Evolutionary conservation across 2,797 vertebrate genomes (phyloP), one percentile per base, ranked within the genome.

Genomic region (Iguana delicatissima): DNA sequence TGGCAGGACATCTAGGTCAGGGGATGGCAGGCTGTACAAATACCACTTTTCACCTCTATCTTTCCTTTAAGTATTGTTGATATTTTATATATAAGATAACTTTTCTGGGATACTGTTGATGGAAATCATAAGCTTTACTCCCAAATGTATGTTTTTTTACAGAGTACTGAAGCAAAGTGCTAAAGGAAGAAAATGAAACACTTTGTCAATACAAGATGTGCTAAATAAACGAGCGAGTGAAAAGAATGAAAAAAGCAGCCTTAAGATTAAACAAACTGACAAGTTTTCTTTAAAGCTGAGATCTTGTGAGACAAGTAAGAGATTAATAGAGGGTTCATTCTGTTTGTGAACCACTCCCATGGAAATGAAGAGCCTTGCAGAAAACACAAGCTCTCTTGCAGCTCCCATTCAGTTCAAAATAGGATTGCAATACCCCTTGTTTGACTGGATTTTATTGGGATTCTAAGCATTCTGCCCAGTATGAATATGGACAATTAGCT

Each of bases 1-100:
- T 84, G 89, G 94, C 93, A 89, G 93, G 95, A 93, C 24, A 89
- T 90, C 79, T 90, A 95, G 96, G 93, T 91, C 83, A 95, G 29
- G 89, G 91, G 94, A 92, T 9, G 24, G 89, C 59, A 91, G 57
- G 42, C 92, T 94, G 84, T 92, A 91, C 93, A 96, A 96, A 95
- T 92, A 95, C 4, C 52, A 29, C 84, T 95, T 96, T 95, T 86
- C 84, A 94, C 88, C 89, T 91, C 67, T 87, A 89, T 89, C 91
- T 87, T 96, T 95, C 90, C 91, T 93, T 94, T 92, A 93, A 90
- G 80, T 91, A 76, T 90, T 92, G 86, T 80, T 93, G 92, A 91
- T 92, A 89, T 94, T 95, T 92, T 86, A 93, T 93, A 13, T 8
- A 6, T 64, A 9, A 72, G 92, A 93, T 94, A 92, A 32, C 26